Conservation (phyloP, 37 sponge, comb jelly and placozoan genomes). For the Eunapius fragilis region DNA sequence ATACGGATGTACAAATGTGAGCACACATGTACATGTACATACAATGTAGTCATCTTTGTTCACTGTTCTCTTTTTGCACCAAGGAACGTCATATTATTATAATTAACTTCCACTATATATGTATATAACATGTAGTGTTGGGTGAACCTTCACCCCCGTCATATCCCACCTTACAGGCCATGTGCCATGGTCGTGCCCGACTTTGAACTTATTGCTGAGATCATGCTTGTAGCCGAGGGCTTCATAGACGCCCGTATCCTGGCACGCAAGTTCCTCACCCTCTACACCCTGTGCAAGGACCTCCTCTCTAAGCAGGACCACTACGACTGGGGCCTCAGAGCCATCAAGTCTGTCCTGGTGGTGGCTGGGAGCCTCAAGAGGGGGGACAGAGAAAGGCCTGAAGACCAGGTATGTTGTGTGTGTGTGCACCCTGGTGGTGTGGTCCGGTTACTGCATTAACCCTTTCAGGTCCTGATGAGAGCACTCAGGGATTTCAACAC, state of each 20-base stretch:
- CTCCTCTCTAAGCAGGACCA: conserved; percentile 94
- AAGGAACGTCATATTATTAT: too few relatives aligned
- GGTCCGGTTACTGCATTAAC: neutral
- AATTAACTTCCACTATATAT: too few relatives aligned
- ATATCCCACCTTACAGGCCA: conserved; percentile 55
- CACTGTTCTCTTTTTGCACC: too few relatives aligned
- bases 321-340: conserved; percentile 99
- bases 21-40: conserved; percentile 2
- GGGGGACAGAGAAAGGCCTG: conserved; percentile 93
- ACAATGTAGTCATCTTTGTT: neutral
- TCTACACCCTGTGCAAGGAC: conserved; percentile 94
- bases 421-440: neutral
- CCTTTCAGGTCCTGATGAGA: conserved; percentile 85
- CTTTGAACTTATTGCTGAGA: conserved; percentile 97
- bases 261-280: conserved; percentile 97
- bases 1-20: neutral
- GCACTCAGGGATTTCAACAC: conserved; percentile 98
- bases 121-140: neutral
- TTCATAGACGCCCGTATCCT: conserved; percentile 94
- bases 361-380: conserved; percentile 98
- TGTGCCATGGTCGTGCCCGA: conserved; percentile 99
- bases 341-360: conserved; percentile 99
- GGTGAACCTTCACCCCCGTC: neutral
- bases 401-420: conserved; percentile 79
- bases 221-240: conserved; percentile 99